Conservation (phyloP, 2,797 vertebrate species). For the Helarctos malayanus region DNA sequence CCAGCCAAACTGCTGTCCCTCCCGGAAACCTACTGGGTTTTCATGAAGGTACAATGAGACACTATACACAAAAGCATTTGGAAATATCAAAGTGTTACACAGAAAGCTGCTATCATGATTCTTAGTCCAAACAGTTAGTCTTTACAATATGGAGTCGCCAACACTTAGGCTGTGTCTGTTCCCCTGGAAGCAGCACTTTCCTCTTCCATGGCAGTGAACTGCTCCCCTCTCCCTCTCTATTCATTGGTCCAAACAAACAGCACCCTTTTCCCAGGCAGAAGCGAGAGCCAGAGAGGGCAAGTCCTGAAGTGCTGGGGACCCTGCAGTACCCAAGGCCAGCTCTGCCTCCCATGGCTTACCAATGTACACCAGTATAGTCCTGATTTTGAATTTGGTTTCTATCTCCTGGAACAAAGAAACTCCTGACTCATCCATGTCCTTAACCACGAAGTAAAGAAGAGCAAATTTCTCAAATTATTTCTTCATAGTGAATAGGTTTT, state of each 20-base stretch:
- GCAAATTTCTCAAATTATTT: slow-evolving; percentile 6
- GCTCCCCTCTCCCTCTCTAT: background rate
- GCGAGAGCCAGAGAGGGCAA: background rate
- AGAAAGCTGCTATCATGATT: background rate
- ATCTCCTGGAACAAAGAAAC: background rate
- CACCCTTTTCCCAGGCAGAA: background rate
- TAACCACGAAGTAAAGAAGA: background rate
- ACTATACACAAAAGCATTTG: background rate
- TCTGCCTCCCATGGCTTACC: background rate
- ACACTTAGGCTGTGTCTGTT: background rate
- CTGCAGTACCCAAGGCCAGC: background rate
- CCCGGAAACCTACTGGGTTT: background rate
- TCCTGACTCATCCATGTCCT: background rate
- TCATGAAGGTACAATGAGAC: background rate
- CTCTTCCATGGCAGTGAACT: background rate
- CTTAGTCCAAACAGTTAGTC: background rate
- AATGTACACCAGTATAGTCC: background rate
- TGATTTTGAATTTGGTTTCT: slow-evolving; percentile 4
- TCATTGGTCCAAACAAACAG: background rate
- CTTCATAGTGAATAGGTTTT: background rate
- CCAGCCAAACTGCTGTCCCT: background rate
- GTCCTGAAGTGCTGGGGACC: background rate
- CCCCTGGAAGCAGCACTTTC: background rate
- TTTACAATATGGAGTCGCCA: background rate
- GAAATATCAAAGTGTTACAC: background rate